phyloP scores from a whole-genome alignment of 53 echinoderm and acorn worm species.

The Zoroaster sp. region DNA sequence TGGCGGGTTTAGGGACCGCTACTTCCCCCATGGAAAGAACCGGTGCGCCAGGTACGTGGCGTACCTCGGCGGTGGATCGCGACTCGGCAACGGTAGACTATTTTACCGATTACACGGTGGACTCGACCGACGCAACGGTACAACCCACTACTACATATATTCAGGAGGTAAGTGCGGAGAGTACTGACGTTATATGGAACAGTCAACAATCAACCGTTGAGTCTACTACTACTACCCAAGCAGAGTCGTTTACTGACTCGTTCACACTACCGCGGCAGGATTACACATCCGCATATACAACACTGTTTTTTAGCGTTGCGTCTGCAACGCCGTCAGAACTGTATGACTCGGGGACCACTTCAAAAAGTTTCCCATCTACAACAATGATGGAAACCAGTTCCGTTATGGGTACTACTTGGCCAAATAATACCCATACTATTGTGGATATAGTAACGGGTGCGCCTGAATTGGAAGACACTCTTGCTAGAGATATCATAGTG shows the following conservation, averaged over 20 bases:
- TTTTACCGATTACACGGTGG: constrained; percentile 43
- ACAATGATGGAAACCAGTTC: constrained; percentile 46
- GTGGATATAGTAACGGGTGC: constrained; percentile 15
- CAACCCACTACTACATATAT: constrained; percentile 38
- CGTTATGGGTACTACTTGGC: constrained; percentile 7
- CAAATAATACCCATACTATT: constrained; percentile 3
- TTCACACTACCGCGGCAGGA: neutral
- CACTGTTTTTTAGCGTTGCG: constrained; percentile 5
- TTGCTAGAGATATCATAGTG: constrained; percentile 50
- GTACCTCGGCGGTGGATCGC: neutral
- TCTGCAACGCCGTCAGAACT: neutral
- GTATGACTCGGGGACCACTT: constrained; percentile 3
- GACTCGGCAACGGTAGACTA: neutral
- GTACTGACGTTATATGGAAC: neutral
- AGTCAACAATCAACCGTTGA: constrained; percentile 3
- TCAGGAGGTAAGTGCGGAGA: neutral
- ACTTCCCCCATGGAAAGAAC: constrained; percentile 21
- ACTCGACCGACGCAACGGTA: constrained; percentile 43
- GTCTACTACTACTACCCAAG: constrained; percentile 8
- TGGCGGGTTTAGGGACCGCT: neutral
- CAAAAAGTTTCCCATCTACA: neutral
- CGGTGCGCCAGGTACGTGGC: constrained; percentile 36
- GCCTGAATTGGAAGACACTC: constrained; percentile 8
- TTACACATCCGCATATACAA: neutral
- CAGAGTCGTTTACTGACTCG: constrained; percentile 6